These are phyloP conservation scores for Peromyscus nudipes DNA, from an alignment of 2,797 vertebrate species.

Conservation along the genomic window DNA sequence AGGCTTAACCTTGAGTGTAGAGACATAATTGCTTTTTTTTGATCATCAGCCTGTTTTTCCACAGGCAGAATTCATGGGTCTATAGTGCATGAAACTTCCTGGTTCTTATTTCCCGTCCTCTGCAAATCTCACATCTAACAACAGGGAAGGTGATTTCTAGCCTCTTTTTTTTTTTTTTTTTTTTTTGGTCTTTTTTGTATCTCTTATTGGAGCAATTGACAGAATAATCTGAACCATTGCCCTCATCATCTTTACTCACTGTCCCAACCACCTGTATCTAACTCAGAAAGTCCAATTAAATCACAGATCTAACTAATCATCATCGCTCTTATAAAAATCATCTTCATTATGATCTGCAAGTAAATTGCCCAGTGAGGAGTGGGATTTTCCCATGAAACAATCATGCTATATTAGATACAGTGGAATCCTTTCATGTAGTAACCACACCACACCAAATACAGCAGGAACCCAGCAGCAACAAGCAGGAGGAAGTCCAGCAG, in stretches of 20 bases:
- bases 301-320: background rate
- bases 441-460: background rate
- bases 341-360: background rate
- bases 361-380: background rate
- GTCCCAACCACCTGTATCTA: background rate
- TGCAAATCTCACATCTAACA: background rate
- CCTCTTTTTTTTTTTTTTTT: background rate
- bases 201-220: background rate
- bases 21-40: background rate
- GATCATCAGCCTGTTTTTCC: background rate
- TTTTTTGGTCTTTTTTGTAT: background rate
- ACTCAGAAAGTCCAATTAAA: background rate
- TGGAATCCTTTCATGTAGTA: background rate
- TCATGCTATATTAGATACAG: background rate
- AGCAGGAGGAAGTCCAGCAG: background rate
- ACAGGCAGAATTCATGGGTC: background rate
- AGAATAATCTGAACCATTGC: background rate
- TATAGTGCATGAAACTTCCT: background rate
- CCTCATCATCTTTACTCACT: background rate
- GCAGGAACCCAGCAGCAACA: background rate
- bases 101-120: background rate
- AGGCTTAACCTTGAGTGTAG: background rate
- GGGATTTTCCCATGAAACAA: background rate
- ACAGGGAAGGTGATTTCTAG: background rate
- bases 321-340: background rate